Evolutionary conservation across 1,140 invertebrate genomes (phyloP), one percentile per base, ranked within the genome.

Genomic region (Helicoverpa zea): DNA sequence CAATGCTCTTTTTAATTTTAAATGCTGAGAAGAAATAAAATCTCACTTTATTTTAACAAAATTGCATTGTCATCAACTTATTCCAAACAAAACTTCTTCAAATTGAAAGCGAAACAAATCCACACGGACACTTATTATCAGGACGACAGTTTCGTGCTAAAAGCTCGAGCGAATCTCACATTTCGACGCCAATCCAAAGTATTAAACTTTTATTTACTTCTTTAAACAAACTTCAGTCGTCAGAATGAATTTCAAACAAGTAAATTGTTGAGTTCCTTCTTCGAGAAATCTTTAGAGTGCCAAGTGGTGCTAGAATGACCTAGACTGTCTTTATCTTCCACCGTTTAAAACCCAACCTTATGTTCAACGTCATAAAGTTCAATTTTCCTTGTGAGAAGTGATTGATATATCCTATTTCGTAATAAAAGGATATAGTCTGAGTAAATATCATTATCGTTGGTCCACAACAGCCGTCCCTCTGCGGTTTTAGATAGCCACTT

Each of bases 401-500:
- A 29, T 18, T 18, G 18, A n/a, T 47, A 35, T 84, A 68, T 30
- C 18, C 64, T 72, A 47, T 86, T 84, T 84, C 49, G 43, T 54
- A 14, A 58, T 72, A 81, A 70, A 59, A 49, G 35, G 49, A 61
- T 35, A 56, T 78, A 73, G 79, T 82, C 81, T 81, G 78, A 81
- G 86, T 86, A 88, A 86, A 86, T 86, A 86, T 86, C 85, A 88
- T 88, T 86, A 88, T 82, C 74, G 82, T 83, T 59, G 80, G 79
- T 86, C 84, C 72, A 86, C 86, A 86, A 87, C 74, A 83, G 81
- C 61, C 75, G 73, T 82, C 56, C 77, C 58, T 59, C 78, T 75
- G 80, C 23, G 83, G 80, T 84, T 83, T 80, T 63, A 80, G 81
- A 84, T 83, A 85, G 83, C 79, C 82, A 86, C 77, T 83, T 87